phyloP scores from a whole-genome alignment of 2,113 vertebrate genomes.

The Ascaphus truei region DNA sequence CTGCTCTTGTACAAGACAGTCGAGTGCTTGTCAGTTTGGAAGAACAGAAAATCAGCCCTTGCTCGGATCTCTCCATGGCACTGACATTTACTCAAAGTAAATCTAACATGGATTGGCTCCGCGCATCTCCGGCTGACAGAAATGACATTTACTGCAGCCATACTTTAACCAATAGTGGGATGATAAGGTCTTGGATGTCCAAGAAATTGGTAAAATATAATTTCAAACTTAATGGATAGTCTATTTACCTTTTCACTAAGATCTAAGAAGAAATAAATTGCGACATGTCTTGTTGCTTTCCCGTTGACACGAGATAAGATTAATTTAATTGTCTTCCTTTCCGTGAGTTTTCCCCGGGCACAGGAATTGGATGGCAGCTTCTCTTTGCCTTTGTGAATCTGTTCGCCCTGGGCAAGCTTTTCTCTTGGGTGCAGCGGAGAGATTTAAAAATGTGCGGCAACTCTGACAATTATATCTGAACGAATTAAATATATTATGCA shows the following conservation, averaged over 20 bases:
- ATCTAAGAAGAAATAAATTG: constrained; percentile 62
- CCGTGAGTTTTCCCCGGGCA: constrained; percentile 34
- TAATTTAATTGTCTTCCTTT: constrained; percentile 48
- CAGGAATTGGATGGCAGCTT: constrained; percentile 18
- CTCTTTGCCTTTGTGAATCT: constrained; percentile 28
- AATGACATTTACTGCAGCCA: constrained; percentile 64
- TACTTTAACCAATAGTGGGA: constrained; percentile 58
- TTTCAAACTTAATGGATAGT: constrained; percentile 59
- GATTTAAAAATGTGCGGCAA: constrained; percentile 34
- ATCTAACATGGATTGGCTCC: constrained; percentile 58
- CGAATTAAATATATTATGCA: no score
- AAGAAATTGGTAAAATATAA: constrained; percentile 60
- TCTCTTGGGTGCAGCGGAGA: neutral
- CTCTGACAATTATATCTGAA: no score
- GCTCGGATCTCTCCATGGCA: constrained; percentile 53
- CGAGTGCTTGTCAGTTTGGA: constrained; percentile 57
- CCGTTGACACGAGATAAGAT: constrained; percentile 33
- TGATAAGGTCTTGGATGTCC: constrained; percentile 62
- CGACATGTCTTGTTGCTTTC: constrained; percentile 40
- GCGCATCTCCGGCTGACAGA: constrained; percentile 57
- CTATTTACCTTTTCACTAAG: constrained; percentile 62
- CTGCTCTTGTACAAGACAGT: constrained; percentile 50
- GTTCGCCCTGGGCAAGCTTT: constrained; percentile 31
- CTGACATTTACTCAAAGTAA: constrained; percentile 72
- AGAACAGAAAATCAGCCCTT: constrained; percentile 51